Evolutionary conservation across 2,888 invertebrate species (phyloP).

Genomic region (Hoplodrina ambigua): DNA sequence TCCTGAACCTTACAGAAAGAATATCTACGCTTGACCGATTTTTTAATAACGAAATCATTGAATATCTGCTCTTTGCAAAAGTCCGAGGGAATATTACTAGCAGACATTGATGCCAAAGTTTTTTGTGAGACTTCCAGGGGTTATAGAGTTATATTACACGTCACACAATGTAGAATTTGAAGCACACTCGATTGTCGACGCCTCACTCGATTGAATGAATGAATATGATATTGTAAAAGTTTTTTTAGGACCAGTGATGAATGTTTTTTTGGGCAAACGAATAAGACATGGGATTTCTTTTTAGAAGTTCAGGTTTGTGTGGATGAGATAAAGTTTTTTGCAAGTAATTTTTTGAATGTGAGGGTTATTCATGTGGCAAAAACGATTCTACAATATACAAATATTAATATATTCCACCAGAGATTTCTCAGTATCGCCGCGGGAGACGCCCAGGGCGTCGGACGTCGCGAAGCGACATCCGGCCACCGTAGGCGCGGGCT

Average conservation of each 20-base stretch:
- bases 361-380: no score
- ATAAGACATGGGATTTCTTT: constrained; percentile 22
- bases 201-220: constrained; percentile 18
- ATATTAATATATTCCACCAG: no score
- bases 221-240: constrained; percentile 57
- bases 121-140: constrained; percentile 23
- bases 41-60: constrained; percentile 58
- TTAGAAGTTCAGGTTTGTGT: constrained; percentile 1
- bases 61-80: constrained; percentile 46
- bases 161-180: constrained; percentile 29
- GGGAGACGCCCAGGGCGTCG: no score
- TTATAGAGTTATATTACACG: constrained; percentile 39
- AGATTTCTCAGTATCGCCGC: no score
- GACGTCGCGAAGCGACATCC: no score
- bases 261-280: constrained; percentile 18
- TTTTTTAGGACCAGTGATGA: constrained; percentile 39
- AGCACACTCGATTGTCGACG: constrained; percentile 30
- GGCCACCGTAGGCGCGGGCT: no score
- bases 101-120: constrained; percentile 49
- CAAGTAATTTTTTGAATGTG: background rate
- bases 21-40: constrained; percentile 35
- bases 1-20: background rate
- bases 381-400: no score
- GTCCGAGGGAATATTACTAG: constrained; percentile 42
- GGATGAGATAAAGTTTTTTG: constrained; percentile 1